A percentile compares a stretch with the other conserved stretches of the same genome.
Evolutionary conservation across 2,797 vertebrate genomes (phyloP).

Genomic region (Yasuhikotakia modesta): DNA sequence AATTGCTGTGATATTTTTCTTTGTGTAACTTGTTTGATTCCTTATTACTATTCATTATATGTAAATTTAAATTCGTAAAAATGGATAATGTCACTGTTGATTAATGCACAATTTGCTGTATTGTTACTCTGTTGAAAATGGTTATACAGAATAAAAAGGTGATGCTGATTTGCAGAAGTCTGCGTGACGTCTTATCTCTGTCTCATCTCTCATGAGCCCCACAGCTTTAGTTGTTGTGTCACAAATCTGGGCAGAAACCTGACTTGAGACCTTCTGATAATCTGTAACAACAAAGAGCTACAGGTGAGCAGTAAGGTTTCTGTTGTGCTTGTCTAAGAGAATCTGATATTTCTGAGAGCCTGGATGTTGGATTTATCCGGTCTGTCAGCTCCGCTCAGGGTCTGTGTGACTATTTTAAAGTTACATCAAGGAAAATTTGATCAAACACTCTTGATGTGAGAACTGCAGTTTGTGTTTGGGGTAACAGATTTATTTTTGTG

Average conservation of each 20-base stretch:
- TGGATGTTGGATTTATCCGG: neutral
- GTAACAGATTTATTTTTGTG: constrained; percentile 5
- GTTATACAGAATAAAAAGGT: constrained; percentile 74
- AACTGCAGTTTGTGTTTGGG: constrained; percentile 16
- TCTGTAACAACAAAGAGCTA: neutral
- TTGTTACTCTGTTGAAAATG: constrained; percentile 74
- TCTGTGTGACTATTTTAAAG: constrained; percentile 20
- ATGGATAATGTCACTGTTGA: constrained; percentile 65
- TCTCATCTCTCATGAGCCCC: neutral
- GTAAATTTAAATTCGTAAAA: constrained; percentile 43
- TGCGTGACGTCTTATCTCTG: neutral
- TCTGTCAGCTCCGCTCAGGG: constrained; percentile 1
- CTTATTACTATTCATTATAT: constrained; percentile 62
- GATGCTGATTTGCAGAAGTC: constrained; percentile 52
- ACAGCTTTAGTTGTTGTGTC: neutral
- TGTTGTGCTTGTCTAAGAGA: neutral
- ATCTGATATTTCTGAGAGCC: neutral
- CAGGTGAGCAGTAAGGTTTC: neutral
- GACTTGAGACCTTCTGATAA: neutral
- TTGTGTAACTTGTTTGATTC: constrained; percentile 63
- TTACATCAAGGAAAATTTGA: constrained; percentile 25
- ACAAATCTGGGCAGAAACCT: neutral
- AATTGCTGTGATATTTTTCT: constrained; percentile 57
- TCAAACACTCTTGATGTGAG: constrained; percentile 28
- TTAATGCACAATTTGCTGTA: constrained; percentile 76